Conservation (phyloP, 1,140 invertebrate genomes). For the Adelges cooleyi region DNA sequence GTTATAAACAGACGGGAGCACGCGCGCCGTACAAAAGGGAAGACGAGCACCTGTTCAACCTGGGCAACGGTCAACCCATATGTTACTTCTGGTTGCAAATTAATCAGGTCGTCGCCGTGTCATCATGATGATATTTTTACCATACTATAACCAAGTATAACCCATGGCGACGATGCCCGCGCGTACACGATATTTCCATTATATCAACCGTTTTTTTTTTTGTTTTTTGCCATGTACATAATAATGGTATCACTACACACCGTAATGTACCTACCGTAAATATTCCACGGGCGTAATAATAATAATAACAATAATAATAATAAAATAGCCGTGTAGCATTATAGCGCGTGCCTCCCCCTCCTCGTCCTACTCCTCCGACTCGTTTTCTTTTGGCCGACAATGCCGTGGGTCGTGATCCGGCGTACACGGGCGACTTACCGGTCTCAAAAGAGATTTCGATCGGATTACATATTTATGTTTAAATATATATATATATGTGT, state of each 20-base stretch:
- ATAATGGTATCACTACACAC: not conserved
- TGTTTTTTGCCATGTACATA: no score
- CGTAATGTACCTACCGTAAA: no score
- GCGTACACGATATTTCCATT: conserved; percentile 22
- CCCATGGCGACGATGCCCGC: not conserved
- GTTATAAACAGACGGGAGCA: no score
- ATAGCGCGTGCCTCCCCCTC: not conserved
- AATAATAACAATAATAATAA: not conserved
- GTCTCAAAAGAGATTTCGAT: not conserved
- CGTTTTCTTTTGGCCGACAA: not conserved
- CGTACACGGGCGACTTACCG: no score
- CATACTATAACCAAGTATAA: no score
- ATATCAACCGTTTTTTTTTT: not conserved
- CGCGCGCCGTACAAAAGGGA: not conserved
- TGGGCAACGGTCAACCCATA: not conserved
- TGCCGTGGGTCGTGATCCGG: not conserved
- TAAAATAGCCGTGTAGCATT: not conserved
- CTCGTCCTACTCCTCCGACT: not conserved
- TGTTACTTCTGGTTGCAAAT: not conserved
- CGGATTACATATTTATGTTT: not conserved
- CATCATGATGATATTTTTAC: not conserved
- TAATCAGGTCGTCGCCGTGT: not conserved
- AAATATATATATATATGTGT: no score
- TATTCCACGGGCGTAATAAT: no score
- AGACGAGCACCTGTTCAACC: not conserved